Base-by-base conservation (phyloP, 2,888 invertebrate genomes). In the Lordiphosa fenestrarum region DNA sequence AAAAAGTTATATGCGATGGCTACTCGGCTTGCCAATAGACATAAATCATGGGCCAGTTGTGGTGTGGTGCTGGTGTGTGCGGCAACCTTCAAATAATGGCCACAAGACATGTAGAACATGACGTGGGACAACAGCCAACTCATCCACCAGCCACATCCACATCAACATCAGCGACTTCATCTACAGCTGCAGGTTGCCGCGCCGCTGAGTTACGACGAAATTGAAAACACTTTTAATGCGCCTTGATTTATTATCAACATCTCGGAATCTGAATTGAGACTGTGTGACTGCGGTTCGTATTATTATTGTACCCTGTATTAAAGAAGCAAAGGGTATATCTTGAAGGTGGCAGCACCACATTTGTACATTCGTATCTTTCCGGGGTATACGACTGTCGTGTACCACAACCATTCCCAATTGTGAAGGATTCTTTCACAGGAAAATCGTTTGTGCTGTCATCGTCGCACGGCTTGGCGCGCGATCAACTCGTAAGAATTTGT, bases 221-320 rank as follows among this genome's bases (percentile, higher is more conserved):
- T 80, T 73, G 73, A 77, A 78, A 78, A 74, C 73, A 74, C 71
- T 77, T 73, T 80, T 74, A 78, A 80, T 80, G 77, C 73, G 66
- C 77, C 65, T 78, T 80, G 80, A 78, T 78, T 80, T 77, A 78
- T 78, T 73, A 77, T 78, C 74, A 59, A 68, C 53, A 48, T 42
- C 9, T 35, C 25, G 33, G 30, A 39, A 23, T 50, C 12, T 60
- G 60, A 68, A 69, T 57, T 70, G 42, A 9, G 12, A 52, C 52
- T 15, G 63, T 69, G 69, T 49, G 69, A 68, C 62, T 64, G 63
- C 53, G 63, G 58, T 53, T 53, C 49, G 19, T 41, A 30, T 42
- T 30, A 30, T 30, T 3, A 30, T 30, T 3, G 1, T 10, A 10
- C 30, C 30, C 30, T 10, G 30, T 30, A 30, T 3, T 1, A 30